Conservation (phyloP, 2,797 vertebrate genomes). For the Enteromius mattozi region DNA sequence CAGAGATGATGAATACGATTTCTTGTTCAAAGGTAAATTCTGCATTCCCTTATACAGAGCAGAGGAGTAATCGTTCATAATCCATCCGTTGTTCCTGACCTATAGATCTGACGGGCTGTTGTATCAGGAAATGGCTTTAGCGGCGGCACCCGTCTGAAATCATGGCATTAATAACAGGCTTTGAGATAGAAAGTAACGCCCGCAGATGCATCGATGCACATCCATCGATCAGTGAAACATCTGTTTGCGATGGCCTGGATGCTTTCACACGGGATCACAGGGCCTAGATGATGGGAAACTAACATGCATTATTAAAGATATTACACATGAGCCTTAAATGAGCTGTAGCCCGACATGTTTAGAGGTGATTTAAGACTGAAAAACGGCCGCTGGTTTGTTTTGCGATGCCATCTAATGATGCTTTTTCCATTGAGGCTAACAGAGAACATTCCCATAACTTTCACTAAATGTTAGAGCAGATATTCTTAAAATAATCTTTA, state of each 20-base stretch:
- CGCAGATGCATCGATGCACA: slow-evolving; percentile 46
- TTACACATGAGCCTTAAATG: neutral
- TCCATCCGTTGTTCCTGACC: slow-evolving; percentile 43
- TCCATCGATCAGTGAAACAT: slow-evolving; percentile 49
- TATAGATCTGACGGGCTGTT: neutral
- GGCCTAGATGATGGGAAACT: neutral
- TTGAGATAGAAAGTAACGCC: slow-evolving; percentile 43
- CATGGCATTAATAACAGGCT: slow-evolving; percentile 22
- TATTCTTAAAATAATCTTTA: neutral
- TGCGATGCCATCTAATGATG: neutral
- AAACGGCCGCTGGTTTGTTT: no score
- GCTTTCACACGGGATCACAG: neutral
- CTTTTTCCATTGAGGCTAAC: neutral
- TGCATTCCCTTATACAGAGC: slow-evolving; percentile 43
- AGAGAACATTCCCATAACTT: neutral
- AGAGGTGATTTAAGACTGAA: neutral
- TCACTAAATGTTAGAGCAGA: neutral
- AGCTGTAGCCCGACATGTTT: no score
- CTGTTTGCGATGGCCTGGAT: slow-evolving; percentile 44
- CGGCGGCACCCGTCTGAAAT: slow-evolving; percentile 3
- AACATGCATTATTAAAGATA: neutral
- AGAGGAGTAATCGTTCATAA: slow-evolving; percentile 31
- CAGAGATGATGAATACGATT: slow-evolving; percentile 87
- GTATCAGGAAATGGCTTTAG: neutral
- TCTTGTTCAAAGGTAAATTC: slow-evolving; percentile 85